These are phyloP conservation scores for Pseudorectes ferrugineus DNA, from an alignment of 2,113 vertebrate species.

Conservation along the genomic window DNA sequence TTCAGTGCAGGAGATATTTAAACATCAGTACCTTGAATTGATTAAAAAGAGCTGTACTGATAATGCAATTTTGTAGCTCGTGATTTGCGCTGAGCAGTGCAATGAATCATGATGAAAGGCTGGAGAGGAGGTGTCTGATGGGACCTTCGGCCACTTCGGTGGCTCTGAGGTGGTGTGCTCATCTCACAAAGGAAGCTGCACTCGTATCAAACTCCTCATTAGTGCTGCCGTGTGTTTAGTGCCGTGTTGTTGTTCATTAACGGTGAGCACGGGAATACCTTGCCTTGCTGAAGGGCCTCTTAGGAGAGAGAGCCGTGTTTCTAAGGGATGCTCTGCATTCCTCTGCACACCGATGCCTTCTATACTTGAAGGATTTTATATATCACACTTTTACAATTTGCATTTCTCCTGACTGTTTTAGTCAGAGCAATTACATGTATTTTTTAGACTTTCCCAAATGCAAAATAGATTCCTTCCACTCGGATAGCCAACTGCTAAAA, in stretches of 20 bases:
- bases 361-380: not conserved
- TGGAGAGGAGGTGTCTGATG: not conserved
- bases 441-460: not conserved
- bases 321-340: not conserved
- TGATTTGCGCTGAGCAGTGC: not conserved
- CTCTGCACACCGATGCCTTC: not conserved
- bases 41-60: conserved; percentile 28
- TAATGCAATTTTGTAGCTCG: conserved; percentile 14
- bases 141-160: not conserved
- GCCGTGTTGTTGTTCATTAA: not conserved
- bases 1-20: conserved; percentile 32
- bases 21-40: conserved; percentile 36
- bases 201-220: not conserved
- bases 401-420: not conserved
- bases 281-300: not conserved
- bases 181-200: not conserved
- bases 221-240: not conserved
- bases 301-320: not conserved
- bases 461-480: not conserved
- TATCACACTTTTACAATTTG: not conserved
- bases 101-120: conserved; percentile 14
- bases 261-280: not conserved
- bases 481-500: not conserved
- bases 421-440: not conserved
- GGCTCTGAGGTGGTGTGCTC: not conserved